Evolutionary conservation across 2,113 vertebrate genomes (phyloP).

Genomic region (Paraplagusia blochii): DNA sequence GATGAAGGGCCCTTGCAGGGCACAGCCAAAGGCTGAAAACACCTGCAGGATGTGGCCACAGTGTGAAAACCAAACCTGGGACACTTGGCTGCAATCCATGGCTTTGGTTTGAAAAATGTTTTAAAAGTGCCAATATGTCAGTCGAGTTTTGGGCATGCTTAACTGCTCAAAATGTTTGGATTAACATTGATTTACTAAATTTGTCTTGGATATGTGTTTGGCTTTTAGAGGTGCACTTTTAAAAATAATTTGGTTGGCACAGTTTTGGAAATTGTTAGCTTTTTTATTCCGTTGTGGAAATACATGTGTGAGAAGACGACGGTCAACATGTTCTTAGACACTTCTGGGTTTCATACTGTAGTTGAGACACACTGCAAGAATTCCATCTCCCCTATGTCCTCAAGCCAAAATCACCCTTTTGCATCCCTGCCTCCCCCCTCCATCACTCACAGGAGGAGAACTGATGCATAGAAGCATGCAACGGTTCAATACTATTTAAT

Average conservation of each 20-base stretch:
- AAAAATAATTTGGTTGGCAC: no score
- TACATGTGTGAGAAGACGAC: no score
- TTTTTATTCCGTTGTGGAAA: no score
- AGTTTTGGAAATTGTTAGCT: no score
- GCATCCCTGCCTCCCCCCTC: constrained; percentile 43
- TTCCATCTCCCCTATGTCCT: constrained; percentile 30
- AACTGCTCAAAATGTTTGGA: no score
- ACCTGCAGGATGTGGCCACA: constrained; percentile 34
- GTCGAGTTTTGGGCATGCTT: no score
- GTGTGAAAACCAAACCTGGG: constrained; percentile 36
- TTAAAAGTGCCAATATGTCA: no score
- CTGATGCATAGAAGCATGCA: constrained; percentile 56
- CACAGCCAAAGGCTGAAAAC: constrained; percentile 45
- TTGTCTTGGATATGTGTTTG: no score
- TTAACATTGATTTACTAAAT: no score
- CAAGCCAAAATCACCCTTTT: constrained; percentile 53
- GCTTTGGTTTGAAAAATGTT: constrained; percentile 22
- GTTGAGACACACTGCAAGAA: not conserved
- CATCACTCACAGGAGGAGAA: constrained; percentile 41
- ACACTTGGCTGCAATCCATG: not conserved
- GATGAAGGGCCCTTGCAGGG: constrained; percentile 37
- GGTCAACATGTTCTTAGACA: constrained; percentile 1
- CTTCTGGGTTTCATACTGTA: constrained; percentile 12
- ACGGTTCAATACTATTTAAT: constrained; percentile 68
- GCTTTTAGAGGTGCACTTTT: no score